These are phyloP conservation scores for Panthera tigris DNA, from an alignment of 2,113 vertebrate genomes.

Conservation along the genomic window DNA sequence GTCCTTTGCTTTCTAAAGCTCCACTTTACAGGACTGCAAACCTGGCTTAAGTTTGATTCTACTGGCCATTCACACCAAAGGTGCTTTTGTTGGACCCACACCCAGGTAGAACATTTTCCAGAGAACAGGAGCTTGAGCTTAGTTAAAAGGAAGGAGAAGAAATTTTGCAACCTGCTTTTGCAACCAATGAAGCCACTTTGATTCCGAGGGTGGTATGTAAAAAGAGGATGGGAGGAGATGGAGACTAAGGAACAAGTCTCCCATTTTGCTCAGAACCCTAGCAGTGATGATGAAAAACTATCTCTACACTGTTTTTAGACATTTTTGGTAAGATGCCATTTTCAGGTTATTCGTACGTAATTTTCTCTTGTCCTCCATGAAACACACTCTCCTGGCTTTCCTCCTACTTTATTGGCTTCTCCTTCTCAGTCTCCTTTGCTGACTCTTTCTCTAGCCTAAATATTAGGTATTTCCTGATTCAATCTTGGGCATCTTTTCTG, in stretches of 20 bases:
- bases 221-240: not conserved
- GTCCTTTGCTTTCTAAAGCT: not conserved
- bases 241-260: not conserved
- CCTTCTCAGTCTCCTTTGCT: not conserved
- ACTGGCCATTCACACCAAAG: not conserved
- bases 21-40: not conserved
- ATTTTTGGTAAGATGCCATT: not conserved
- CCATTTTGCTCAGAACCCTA: not conserved
- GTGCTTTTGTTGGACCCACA: not conserved
- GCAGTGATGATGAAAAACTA: not conserved
- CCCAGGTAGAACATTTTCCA: not conserved
- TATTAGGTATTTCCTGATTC: not conserved
- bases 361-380: conserved; percentile 14
- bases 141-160: not conserved
- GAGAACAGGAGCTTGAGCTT: not conserved
- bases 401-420: not conserved
- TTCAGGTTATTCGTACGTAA: not conserved
- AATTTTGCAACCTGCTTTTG: not conserved
- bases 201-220: not conserved
- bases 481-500: not conserved
- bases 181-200: not conserved
- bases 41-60: not conserved
- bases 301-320: not conserved
- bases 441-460: not conserved
- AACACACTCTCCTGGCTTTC: not conserved